Conservation (phyloP, 1,140 invertebrate genomes). For the Portunus trituberculatus region DNA sequence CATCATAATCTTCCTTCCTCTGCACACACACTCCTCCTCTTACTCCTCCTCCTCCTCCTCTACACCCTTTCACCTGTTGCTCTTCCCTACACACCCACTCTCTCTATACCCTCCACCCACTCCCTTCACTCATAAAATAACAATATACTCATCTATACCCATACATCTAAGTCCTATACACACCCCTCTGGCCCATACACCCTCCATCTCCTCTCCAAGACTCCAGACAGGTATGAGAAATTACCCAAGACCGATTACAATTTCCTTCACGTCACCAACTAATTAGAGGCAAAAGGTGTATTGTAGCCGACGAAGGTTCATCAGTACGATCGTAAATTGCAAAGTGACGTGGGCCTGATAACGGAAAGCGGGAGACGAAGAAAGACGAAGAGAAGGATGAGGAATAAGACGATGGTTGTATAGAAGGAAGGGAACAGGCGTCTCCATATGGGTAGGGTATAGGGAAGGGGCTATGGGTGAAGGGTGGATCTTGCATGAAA, state of each 20-base stretch:
- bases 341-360: background rate
- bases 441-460: too few species aligned
- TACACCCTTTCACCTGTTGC: background rate
- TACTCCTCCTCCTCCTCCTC: background rate
- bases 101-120: background rate
- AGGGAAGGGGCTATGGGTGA: background rate
- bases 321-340: background rate
- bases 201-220: too few species aligned
- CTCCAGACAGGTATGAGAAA: background rate
- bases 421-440: background rate
- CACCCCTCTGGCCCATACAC: background rate
- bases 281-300: background rate
- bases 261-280: background rate
- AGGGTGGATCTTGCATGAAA: background rate
- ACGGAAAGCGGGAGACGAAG: background rate
- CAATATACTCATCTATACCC: slow-evolving; percentile 14
- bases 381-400: background rate
- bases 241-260: background rate
- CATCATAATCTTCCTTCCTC: background rate
- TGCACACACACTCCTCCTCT: background rate
- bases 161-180: background rate
- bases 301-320: background rate
- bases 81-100: background rate
- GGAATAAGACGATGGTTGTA: background rate
- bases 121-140: background rate